phyloP scores from a whole-genome alignment of 2,888 invertebrate genomes.

The Drosophila neotestacea region DNA sequence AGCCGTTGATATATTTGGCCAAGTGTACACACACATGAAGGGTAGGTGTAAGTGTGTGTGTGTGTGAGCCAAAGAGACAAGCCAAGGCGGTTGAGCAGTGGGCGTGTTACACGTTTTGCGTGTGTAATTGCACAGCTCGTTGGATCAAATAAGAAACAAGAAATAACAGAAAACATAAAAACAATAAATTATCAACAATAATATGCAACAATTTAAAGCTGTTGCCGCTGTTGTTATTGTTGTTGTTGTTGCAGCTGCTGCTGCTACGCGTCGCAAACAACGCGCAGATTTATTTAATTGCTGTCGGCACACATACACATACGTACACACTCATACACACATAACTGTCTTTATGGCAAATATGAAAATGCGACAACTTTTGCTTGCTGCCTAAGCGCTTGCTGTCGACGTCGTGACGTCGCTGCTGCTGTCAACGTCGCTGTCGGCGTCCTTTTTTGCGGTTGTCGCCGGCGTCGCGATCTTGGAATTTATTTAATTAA shows the following conservation, averaged over 20 bases:
- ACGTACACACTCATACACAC: conserved; percentile 40
- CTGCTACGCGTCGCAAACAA: conserved; percentile 57
- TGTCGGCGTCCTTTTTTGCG: conserved; percentile 26
- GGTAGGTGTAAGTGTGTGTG: background rate
- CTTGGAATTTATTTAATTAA: conserved; percentile 81
- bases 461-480: conserved; percentile 37
- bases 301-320: conserved; percentile 34
- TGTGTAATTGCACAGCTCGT: conserved; percentile 62
- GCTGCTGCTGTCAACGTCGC: conserved; percentile 12
- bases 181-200: conserved; percentile 54
- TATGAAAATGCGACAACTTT: conserved; percentile 71
- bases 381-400: conserved; percentile 21
- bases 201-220: conserved; percentile 42
- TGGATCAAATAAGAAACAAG: conserved; percentile 31
- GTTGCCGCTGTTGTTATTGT: conserved; percentile 14
- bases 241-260: conserved; percentile 23
- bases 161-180: conserved; percentile 42
- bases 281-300: conserved; percentile 81
- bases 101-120: conserved; percentile 58
- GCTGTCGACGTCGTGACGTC: conserved; percentile 1
- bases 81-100: conserved; percentile 27
- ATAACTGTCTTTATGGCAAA: conserved; percentile 64
- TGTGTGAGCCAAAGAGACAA: conserved; percentile 26
- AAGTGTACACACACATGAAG: conserved; percentile 19
- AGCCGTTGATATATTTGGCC: conserved; percentile 73